These are phyloP conservation scores for Charadrius vociferus DNA, from an alignment of 2,113 vertebrate species.

Conservation along the genomic window DNA sequence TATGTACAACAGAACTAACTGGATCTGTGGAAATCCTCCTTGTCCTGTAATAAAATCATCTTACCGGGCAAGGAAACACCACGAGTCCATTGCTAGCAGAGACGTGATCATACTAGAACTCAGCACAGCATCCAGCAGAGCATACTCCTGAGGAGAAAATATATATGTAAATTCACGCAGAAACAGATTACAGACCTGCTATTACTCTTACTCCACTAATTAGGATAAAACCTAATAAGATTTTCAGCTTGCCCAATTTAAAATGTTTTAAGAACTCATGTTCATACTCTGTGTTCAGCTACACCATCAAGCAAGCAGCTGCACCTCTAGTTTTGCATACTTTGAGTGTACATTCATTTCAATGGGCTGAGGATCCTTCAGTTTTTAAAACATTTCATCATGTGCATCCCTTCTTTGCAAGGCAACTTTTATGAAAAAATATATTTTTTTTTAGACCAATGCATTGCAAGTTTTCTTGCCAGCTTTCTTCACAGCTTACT, in stretches of 20 bases:
- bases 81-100: constrained; percentile 87
- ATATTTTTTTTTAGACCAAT: not conserved
- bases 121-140: constrained; percentile 83
- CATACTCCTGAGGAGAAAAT: constrained; percentile 78
- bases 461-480: not conserved
- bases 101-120: constrained; percentile 82
- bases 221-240: not conserved
- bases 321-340: not conserved
- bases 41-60: not conserved
- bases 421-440: not conserved
- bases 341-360: not conserved
- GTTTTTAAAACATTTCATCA: not conserved
- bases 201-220: not conserved
- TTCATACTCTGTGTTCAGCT: not conserved
- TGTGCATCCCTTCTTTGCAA: not conserved
- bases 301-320: not conserved
- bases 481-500: not conserved
- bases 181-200: not conserved
- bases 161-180: not conserved
- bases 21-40: not conserved
- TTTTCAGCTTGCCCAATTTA: not conserved
- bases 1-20: not conserved
- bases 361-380: not conserved
- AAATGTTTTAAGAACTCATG: not conserved
- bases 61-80: constrained; percentile 95